Conservation (phyloP, 1,140 invertebrate species). For the Drosophila ambigua region DNA sequence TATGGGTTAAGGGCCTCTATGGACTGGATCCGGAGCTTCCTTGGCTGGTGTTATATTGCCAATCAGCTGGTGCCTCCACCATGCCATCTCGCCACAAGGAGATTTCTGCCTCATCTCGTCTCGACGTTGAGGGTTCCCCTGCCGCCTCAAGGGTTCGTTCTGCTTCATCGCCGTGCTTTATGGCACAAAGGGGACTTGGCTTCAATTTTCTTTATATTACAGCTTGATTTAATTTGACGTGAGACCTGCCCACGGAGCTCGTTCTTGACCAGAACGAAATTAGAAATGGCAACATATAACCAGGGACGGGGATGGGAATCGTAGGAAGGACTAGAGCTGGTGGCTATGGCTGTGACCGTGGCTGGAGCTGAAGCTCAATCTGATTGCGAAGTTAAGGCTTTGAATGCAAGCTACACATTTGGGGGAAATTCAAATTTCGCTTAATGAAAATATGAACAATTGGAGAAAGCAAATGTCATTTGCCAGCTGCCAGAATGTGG, state of each 20-base stretch:
- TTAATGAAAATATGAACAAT: constrained; percentile 74
- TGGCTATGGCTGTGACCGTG: too few relatives aligned
- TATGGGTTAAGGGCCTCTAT: constrained; percentile 27
- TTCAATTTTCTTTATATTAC: constrained; percentile 83
- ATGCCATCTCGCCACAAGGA: constrained; percentile 3
- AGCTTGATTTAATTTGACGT: constrained; percentile 82
- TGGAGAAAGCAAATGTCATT: constrained; percentile 74
- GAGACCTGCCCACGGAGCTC: constrained; percentile 68
- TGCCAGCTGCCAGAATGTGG: constrained; percentile 58
- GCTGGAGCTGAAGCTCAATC: neutral
- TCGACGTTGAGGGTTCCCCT: neutral
- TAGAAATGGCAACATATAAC: constrained; percentile 47
- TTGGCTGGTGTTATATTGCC: constrained; percentile 58
- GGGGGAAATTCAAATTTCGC: constrained; percentile 60
- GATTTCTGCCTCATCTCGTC: neutral
- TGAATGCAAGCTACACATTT: constrained; percentile 43
- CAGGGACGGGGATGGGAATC: neutral
- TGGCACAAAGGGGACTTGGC: constrained; percentile 76
- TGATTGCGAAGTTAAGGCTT: constrained; percentile 15
- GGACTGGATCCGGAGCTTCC: constrained; percentile 8
- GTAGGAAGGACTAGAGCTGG: neutral
- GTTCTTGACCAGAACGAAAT: constrained; percentile 59
- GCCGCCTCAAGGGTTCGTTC: constrained; percentile 2
- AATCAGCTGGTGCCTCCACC: constrained; percentile 44
- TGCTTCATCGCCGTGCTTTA: constrained; percentile 50